phyloP scores from a whole-genome alignment of 2,797 vertebrate species.

The Sciurus carolinensis region DNA sequence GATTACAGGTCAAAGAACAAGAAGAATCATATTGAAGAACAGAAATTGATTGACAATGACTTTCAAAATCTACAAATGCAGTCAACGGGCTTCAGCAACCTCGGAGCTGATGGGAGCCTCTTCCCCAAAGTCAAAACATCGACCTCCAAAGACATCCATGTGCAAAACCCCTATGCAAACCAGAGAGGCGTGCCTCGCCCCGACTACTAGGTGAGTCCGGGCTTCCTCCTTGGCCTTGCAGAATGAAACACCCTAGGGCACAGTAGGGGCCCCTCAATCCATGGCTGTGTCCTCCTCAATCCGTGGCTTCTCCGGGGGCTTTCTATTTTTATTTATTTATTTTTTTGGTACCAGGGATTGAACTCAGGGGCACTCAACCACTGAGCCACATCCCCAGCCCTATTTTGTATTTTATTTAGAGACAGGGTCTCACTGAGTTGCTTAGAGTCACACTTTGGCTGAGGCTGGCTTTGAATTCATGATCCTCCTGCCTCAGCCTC shows the following conservation, averaged over 20 bases:
- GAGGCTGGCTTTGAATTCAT: no score
- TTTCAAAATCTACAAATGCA: not conserved
- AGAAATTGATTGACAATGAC: conserved; percentile 77
- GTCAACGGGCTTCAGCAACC: not conserved
- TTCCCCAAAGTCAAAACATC: conserved; percentile 86
- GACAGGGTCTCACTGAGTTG: no score
- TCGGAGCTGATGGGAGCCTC: not conserved
- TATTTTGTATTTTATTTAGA: no score
- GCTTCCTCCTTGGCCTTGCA: not conserved
- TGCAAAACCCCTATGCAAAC: conserved; percentile 73
- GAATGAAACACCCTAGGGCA: no score
- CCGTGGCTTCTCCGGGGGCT: no score
- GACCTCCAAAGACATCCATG: conserved; percentile 36
- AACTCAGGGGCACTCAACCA: no score
- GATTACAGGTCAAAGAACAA: conserved; percentile 83
- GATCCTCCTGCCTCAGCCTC: no score
- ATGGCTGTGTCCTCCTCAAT: not conserved
- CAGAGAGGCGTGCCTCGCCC: not conserved
- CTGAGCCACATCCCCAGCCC: no score
- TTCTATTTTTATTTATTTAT: no score
- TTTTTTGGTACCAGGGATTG: no score
- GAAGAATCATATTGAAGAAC: conserved; percentile 70
- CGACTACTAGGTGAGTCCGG: conserved; percentile 85
- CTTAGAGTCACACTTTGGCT: no score
- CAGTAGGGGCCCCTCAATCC: not conserved